These are phyloP conservation scores for Botrylloides violaceus DNA, from an alignment of 23 tunicate species.

Conservation along the genomic window DNA sequence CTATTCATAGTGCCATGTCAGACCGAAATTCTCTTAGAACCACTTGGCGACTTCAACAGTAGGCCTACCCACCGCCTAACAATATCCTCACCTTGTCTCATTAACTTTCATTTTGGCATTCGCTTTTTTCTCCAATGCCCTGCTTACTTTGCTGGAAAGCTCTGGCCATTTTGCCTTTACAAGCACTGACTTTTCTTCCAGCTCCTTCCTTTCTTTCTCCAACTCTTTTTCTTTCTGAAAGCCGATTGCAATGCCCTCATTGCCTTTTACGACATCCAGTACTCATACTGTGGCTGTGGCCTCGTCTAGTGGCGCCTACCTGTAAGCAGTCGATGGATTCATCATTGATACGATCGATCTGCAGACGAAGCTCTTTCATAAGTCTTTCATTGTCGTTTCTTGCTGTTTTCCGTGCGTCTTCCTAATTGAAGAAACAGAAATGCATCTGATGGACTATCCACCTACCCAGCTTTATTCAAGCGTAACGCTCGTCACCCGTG, in stretches of 20 bases:
- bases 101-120: conserved; percentile 1
- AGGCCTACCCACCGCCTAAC: neutral
- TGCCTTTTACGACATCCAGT: no score
- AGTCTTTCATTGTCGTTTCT: neutral
- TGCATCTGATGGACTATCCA: no score
- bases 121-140: neutral
- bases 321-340: no score
- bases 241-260: no score
- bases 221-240: neutral
- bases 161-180: neutral
- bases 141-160: neutral
- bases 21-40: no score
- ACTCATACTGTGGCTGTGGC: no score
- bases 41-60: no score
- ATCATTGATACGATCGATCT: neutral
- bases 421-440: neutral
- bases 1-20: no score
- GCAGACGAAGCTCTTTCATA: neutral
- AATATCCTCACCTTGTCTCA: neutral
- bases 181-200: neutral
- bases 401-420: neutral
- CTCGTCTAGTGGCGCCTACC: no score
- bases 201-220: neutral
- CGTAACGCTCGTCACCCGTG: no score
- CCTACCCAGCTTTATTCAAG: no score